Conservation (phyloP, 2,797 vertebrate genomes). For the Gallinago stenura region DNA sequence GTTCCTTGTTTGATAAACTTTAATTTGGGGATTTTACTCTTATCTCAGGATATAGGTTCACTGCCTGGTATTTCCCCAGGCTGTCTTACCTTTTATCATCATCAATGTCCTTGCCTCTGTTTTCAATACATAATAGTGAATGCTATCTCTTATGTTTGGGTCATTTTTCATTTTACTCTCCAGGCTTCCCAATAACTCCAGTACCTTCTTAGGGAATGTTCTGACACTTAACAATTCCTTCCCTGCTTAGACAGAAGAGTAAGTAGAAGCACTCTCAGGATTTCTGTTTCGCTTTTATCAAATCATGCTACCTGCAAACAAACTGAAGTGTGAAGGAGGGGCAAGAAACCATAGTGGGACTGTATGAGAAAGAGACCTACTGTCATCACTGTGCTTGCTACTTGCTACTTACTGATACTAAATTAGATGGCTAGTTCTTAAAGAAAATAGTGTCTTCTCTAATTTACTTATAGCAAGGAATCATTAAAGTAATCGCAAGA, state of each 20-base stretch:
- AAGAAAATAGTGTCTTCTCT: not conserved
- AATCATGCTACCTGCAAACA: not conserved
- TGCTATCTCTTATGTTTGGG: not conserved
- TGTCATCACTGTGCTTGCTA: not conserved
- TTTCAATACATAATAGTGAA: not conserved
- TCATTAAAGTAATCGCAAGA: not conserved
- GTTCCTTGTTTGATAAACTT: not conserved
- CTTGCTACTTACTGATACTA: not conserved
- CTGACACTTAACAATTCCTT: not conserved
- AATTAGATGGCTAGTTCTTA: not conserved
- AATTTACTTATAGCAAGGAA: not conserved
- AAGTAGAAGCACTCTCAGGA: not conserved
- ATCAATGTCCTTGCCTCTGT: not conserved
- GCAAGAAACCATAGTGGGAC: not conserved
- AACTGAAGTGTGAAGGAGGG: not conserved
- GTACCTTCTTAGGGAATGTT: not conserved
- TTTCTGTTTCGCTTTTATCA: not conserved
- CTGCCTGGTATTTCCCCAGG: not conserved
- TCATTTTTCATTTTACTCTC: not conserved
- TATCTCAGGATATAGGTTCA: not conserved
- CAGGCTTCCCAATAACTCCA: not conserved
- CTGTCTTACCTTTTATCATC: not conserved
- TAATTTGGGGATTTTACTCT: not conserved
- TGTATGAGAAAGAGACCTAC: not conserved
- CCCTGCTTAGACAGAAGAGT: not conserved